Evolutionary conservation across 2,113 vertebrate species (phyloP).

Genomic region (Brachypodius melanocephalos): DNA sequence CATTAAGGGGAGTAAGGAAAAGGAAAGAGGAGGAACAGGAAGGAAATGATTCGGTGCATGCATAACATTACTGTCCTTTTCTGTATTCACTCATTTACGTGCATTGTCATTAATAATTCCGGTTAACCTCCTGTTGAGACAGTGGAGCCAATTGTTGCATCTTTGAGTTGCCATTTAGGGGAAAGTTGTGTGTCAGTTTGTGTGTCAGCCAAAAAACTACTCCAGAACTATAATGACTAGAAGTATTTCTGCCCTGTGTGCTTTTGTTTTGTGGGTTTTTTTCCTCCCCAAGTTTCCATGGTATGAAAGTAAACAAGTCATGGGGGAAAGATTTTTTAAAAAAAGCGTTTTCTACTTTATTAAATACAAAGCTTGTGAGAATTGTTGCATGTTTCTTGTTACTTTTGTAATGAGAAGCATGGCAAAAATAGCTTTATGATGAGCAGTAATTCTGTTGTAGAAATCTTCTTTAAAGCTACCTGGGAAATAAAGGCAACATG

Average conservation of each 20-base stretch:
- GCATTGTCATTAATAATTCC: constrained; percentile 4
- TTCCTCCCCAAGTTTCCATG: neutral
- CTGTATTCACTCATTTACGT: neutral
- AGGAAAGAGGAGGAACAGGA: constrained; percentile 51
- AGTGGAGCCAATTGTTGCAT: neutral
- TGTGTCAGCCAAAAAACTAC: neutral
- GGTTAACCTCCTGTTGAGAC: neutral
- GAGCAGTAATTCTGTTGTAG: neutral
- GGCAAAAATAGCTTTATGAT: neutral
- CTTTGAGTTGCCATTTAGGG: constrained; percentile 6
- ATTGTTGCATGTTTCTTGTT: neutral
- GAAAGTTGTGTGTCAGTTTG: neutral
- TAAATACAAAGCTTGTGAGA: neutral
- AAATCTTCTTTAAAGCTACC: constrained; percentile 11
- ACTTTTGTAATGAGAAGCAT: neutral
- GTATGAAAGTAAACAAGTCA: neutral
- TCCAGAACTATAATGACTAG: neutral
- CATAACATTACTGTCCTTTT: neutral
- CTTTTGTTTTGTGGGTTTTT: neutral
- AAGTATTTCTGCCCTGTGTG: neutral
- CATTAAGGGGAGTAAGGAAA: neutral
- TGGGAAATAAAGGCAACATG: neutral
- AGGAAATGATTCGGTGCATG: constrained; percentile 35
- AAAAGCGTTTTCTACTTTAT: neutral
- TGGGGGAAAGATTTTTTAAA: neutral